These are phyloP conservation scores for Lepidurus couesii DNA, from an alignment of 1,140 invertebrate genomes.

Conservation along the genomic window DNA sequence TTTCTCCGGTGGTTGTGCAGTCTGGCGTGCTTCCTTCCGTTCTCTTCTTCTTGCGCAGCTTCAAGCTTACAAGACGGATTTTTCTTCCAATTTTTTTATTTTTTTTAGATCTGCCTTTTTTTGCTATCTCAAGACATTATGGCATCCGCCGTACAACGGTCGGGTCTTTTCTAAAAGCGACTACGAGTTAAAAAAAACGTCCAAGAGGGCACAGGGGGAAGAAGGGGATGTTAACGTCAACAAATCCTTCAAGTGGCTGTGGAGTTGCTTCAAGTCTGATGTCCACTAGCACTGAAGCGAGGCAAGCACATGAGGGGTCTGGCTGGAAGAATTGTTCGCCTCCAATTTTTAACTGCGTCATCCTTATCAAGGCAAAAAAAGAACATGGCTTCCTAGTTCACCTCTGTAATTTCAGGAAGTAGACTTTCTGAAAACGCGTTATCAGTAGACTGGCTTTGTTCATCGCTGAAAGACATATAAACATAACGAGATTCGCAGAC, in stretches of 20 bases:
- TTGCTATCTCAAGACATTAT: slow-evolving; percentile 6
- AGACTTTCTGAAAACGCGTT: not conserved
- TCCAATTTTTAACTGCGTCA: slow-evolving; percentile 15
- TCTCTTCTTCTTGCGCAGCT: slow-evolving; percentile 23
- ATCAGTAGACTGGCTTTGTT: not conserved
- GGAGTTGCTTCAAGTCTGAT: slow-evolving; percentile 10
- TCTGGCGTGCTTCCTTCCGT: slow-evolving; percentile 23
- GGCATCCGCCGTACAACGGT: slow-evolving; percentile 11
- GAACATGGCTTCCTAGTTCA: slow-evolving; percentile 14
- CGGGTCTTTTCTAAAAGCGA: not conserved
- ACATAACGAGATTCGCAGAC: not conserved
- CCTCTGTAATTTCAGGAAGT: slow-evolving; percentile 15
- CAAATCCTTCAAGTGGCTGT: slow-evolving; percentile 21
- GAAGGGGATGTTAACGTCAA: slow-evolving; percentile 15
- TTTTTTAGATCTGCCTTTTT: slow-evolving; percentile 16
- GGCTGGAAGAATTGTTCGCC: not conserved
- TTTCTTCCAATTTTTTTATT: slow-evolving; percentile 1
- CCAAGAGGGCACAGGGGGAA: slow-evolving; percentile 8
- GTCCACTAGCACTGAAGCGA: slow-evolving; percentile 8
- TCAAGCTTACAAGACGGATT: not conserved
- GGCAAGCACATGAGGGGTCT: not conserved
- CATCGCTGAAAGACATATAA: not conserved
- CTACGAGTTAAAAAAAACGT: not conserved
- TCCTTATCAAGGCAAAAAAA: not conserved
- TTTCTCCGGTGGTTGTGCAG: slow-evolving; percentile 28